Base-by-base conservation (phyloP, 2,888 invertebrate genomes). In the Diadegma fenestrale region DNA sequence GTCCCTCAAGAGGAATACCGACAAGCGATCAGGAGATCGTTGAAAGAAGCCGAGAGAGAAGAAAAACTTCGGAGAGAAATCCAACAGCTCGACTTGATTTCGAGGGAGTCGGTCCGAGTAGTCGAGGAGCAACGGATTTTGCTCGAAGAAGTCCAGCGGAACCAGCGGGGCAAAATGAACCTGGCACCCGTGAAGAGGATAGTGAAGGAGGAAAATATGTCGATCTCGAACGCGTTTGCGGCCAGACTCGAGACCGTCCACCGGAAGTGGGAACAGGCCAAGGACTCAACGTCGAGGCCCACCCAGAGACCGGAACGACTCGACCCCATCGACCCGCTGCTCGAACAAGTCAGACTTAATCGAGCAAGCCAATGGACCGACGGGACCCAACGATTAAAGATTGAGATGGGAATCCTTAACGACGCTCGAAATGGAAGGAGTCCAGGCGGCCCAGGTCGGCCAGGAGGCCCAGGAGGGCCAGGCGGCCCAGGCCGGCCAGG, bases 11-110 rank as follows among this genome's bases (percentile, higher is more conserved):
- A 14, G 19, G 72, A 54, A 0, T 58, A 41, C 26, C 19, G 41
- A 3, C 58, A 37, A 48, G 72, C 58, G 41, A 12, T 58, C 51
- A 54, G 26, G 19, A 0, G 14, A 14, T 72, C 72, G 2, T 17
- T 58, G 8, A 72, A 22, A n/a, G 72, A 72, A 10, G 72, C 72
- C 22, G 58, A 26, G 41, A 72, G 58, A 26, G 58, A 72, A 26
- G 43, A 58, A n/a, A 37, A 26, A 26, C 72, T 72, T 58, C 72
- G 72, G 2, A 17, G 22, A 5, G 72, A 72, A 58, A 72, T 72
- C 26, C 58, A 41, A 22, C 41, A 26, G 26, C 72, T 72, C 22
- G 72, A 72, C 58, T 22, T 43, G 72, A 58, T 58, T 2, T 72
- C 58, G 8, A 72, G 58, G 8, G 17, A 22, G 17, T 41, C 58